Evolutionary conservation across 2,797 vertebrate species (phyloP), one percentile per base, ranked within the genome.

Genomic region (Rhinoraja longicauda): DNA sequence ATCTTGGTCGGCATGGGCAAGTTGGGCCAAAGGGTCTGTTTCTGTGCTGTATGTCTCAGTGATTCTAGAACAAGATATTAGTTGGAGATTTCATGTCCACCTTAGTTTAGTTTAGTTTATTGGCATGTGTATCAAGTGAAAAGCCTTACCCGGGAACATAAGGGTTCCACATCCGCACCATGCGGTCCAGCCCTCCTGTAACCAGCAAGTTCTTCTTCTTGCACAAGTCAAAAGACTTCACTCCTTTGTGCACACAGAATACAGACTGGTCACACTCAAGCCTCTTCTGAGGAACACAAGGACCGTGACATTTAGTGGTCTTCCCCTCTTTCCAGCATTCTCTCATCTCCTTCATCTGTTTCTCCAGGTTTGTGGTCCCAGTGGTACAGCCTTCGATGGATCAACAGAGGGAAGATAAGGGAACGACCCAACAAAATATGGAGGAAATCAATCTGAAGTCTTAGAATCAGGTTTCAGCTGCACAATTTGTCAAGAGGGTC

Each of bases 91-190:
- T 78, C 76, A 86, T 36, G 8, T 24, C 39, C 67, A 90, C n/a
- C 96, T 45, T 45, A 3, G 45, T 45, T 45, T 45, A 45, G 45
- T 45, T 45, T 45, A 4, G 45, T 45, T 45, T 45, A 45, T 45
- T 45, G 45, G 45, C 45, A 45, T 45, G 45, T 45, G 45, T 45
- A 45, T 2, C 2, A 45, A 45, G 45, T 45, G 45, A 45, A 45
- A 45, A 4, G 45, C 45, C 45, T 95, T 93, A 97, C 96, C 94
- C 95, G 0, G 95, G 95, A 75, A 96, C 93, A 93, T 94, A 94
- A 9, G 97, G 96, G 94, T 97, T 97, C 97, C 97, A 97, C 94
- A 97, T 93, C 77, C 94, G 94, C 91, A 97, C 93, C 1, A 96
- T 94, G 93, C 93, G 59, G 94, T 97, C 97, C 96, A 96, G 95